Base-by-base conservation (phyloP, 2,113 vertebrate genomes). In the Prionailurus viverrinus region DNA sequence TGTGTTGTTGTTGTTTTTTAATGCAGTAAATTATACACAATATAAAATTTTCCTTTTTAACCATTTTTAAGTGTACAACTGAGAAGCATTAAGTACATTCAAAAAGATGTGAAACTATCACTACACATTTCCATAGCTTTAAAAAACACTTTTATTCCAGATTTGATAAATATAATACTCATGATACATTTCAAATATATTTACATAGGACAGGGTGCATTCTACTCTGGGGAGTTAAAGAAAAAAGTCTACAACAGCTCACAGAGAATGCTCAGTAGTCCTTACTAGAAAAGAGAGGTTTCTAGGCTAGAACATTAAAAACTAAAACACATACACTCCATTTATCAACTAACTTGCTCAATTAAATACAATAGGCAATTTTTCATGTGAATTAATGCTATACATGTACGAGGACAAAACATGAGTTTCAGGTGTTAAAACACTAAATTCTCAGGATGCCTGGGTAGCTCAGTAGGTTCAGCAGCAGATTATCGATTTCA, bases 121-220 rank as follows among this genome's bases (percentile, higher is more conserved):
- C 58, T 81, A 63, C 27, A 8, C 18, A 93, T 80, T 74, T 94
- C 15, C 18, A 91, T 21, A 87, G 84, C n/a, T 92, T 94, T 14
- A n/a, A 76, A 65, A 88, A 31, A 82, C 58, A 1, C 66, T 92
- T 95, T 73, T 68, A 97, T 90, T 93, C 7, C 79, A 95, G 83
- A 96, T 89, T 66, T 95, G 21, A 74, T 74, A 89, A 89, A 51
- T 74, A 8, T 36, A 91, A 87, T 15, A 76, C 25, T 85, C 19
- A 86, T 76, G 31, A 93, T 82, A 76, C 27, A 63, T 27, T 87
- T 85, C 41, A 94, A 90, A 95, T 69, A 10, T 90, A 78, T 93
- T 63, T 81, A 80, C 18, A 78, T 2, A 68, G 10, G 33, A 61
- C 89, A 92, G 71, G 19, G 36, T 58, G 4, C 79, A 88, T 53